A percentile compares a stretch with the other conserved stretches of the same genome.
These are phyloP conservation scores for Sphenopsis melanotis DNA, from an alignment of 2,797 vertebrate species.

Conservation along the genomic window DNA sequence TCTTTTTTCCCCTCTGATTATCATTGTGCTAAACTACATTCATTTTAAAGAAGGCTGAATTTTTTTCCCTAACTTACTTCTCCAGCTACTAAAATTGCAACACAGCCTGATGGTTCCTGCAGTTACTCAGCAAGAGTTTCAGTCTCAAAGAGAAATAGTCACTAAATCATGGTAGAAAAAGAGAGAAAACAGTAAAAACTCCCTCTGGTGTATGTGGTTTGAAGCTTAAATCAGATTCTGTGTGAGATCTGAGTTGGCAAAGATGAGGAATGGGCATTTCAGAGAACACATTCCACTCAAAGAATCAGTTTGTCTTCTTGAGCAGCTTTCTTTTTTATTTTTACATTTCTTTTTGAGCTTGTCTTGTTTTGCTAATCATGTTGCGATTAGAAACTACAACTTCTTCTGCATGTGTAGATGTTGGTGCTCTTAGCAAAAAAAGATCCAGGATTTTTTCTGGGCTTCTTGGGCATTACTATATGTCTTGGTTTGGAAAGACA, in stretches of 20 bases:
- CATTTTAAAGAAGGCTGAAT: background rate
- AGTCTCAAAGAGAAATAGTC: background rate
- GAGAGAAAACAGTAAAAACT: background rate
- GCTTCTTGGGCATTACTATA: background rate
- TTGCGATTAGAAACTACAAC: background rate
- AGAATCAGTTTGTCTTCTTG: background rate
- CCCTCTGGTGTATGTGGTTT: background rate
- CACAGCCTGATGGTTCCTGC: background rate
- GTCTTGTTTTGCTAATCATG: background rate
- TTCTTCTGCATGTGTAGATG: background rate
- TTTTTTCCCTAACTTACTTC: background rate
- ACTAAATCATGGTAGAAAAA: background rate
- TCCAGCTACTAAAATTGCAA: background rate
- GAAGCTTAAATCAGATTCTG: background rate
- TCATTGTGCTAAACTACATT: background rate
- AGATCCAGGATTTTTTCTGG: background rate
- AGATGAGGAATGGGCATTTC: background rate
- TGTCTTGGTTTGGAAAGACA: no score
- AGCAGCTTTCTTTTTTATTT: background rate
- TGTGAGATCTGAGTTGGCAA: background rate
- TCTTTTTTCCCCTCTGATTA: background rate
- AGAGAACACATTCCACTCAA: background rate
- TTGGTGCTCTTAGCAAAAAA: background rate
- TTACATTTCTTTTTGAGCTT: background rate
- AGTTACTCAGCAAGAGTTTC: background rate